These are phyloP conservation scores for Zaprionus tsacasi DNA, from an alignment of 1,140 invertebrate species.

Conservation along the genomic window DNA sequence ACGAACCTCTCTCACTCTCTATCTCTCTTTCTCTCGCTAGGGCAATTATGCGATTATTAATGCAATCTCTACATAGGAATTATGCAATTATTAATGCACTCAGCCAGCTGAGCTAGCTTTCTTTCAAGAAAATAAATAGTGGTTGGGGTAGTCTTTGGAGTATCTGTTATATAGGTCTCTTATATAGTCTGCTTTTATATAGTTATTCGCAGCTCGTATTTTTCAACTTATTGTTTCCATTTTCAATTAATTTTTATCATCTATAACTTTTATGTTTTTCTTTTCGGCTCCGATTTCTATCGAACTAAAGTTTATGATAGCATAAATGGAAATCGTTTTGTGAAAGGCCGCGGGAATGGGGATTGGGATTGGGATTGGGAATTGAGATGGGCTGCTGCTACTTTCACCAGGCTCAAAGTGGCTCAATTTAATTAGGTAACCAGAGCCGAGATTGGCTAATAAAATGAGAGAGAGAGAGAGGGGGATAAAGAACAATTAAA, in stretches of 20 bases:
- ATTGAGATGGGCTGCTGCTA: neutral
- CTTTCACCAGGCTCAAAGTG: slow-evolving; percentile 10
- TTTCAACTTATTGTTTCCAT: neutral
- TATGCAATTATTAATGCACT: neutral
- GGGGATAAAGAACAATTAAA: slow-evolving; percentile 38
- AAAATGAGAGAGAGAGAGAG: slow-evolving; percentile 8
- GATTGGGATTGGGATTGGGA: neutral
- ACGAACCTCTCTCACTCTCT: neutral
- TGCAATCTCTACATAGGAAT: neutral
- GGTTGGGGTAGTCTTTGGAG: neutral
- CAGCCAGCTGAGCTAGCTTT: neutral
- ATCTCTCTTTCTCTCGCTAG: neutral
- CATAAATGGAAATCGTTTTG: slow-evolving; percentile 2
- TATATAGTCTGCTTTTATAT: neutral
- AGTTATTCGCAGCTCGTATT: neutral
- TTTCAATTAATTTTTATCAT: slow-evolving; percentile 14
- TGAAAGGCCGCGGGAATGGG: neutral
- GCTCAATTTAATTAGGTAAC: slow-evolving; percentile 45
- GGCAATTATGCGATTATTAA: slow-evolving; percentile 7
- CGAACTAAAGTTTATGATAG: neutral
- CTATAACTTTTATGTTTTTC: slow-evolving; percentile 18
- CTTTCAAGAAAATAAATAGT: neutral
- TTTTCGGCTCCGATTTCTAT: slow-evolving; percentile 10
- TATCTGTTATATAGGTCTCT: neutral
- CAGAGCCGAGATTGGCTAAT: slow-evolving; percentile 23